A percentile compares a stretch with the other conserved stretches of the same genome.
Conservation (phyloP, 2,888 invertebrate species). For the Peribatodes rhomboidaria region DNA sequence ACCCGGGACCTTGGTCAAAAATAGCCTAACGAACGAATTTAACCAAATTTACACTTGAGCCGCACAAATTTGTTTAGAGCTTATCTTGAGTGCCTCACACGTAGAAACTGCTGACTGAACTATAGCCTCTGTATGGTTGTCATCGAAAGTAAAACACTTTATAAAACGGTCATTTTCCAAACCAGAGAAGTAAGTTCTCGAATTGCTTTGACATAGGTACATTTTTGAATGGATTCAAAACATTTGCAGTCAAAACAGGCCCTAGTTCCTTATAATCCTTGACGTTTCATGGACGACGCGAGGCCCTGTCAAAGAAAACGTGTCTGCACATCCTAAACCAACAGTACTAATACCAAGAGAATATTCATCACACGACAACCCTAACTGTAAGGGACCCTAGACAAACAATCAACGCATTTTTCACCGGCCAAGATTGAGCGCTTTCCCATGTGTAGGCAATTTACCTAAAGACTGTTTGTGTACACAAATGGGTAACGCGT, state of each 20-base stretch:
- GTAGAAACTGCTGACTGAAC: conserved; percentile 20
- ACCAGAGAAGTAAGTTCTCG: neutral
- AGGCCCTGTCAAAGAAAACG: conserved; percentile 26
- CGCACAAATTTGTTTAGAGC: conserved; percentile 68
- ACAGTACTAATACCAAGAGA: neutral
- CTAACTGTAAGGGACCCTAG: conserved; percentile 35
- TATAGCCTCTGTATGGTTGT: conserved; percentile 12
- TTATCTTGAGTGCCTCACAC: conserved; percentile 61
- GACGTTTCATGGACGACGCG: conserved; percentile 28
- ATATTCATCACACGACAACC: conserved; percentile 16
- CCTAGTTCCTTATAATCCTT: conserved; percentile 13
- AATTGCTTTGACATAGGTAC: too few species aligned
- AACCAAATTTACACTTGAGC: conserved; percentile 72
- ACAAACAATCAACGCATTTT: conserved; percentile 59
- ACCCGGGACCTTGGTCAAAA: conserved; percentile 73
- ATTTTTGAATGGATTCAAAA: neutral
- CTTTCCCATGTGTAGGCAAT: conserved; percentile 36
- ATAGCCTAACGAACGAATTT: conserved; percentile 74
- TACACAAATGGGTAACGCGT: conserved; percentile 30
- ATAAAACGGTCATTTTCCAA: neutral
- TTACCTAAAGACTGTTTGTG: conserved; percentile 26
- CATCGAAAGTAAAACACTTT: neutral
- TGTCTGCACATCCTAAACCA: conserved; percentile 13
- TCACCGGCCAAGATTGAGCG: conserved; percentile 50
- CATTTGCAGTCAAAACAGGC: conserved; percentile 24